phyloP scores from a whole-genome alignment of 2,797 vertebrate species.

The Selene dorsalis region DNA sequence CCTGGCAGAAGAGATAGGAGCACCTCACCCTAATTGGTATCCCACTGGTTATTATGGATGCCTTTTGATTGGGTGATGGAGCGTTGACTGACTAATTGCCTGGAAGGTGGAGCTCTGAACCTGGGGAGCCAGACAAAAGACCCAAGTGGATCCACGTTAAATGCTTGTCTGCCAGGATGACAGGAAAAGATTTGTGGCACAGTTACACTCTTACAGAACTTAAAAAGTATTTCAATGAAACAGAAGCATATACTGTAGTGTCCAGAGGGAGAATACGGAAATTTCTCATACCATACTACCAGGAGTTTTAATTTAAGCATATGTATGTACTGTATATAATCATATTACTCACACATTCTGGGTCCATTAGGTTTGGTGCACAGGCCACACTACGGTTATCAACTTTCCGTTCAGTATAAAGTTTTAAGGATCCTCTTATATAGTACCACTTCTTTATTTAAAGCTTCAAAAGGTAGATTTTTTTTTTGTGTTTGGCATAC shows the following conservation, averaged over 20 bases:
- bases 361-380: neutral
- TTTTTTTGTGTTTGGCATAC: neutral
- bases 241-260: neutral
- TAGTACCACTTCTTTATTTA: neutral
- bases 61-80: slow-evolving; percentile 73
- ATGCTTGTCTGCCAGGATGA: neutral
- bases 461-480: neutral
- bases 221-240: slow-evolving; percentile 2
- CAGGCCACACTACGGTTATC: neutral
- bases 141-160: slow-evolving; percentile 32
- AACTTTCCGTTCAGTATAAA: neutral
- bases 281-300: neutral
- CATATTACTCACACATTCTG: no score
- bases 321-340: no score
- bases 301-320: no score
- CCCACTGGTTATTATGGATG: slow-evolving; percentile 71
- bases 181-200: slow-evolving; percentile 22
- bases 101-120: slow-evolving; percentile 50
- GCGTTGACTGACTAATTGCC: slow-evolving; percentile 59
- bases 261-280: neutral
- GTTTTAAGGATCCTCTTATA: neutral
- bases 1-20: slow-evolving; percentile 56
- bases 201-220: slow-evolving; percentile 8
- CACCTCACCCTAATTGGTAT: slow-evolving; percentile 73
- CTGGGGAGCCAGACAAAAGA: slow-evolving; percentile 34